Percentiles rank a stretch among this genome's conserved stretches.
Conservation (phyloP, 2,113 vertebrate genomes). For the Andinoacara biseriatus region DNA sequence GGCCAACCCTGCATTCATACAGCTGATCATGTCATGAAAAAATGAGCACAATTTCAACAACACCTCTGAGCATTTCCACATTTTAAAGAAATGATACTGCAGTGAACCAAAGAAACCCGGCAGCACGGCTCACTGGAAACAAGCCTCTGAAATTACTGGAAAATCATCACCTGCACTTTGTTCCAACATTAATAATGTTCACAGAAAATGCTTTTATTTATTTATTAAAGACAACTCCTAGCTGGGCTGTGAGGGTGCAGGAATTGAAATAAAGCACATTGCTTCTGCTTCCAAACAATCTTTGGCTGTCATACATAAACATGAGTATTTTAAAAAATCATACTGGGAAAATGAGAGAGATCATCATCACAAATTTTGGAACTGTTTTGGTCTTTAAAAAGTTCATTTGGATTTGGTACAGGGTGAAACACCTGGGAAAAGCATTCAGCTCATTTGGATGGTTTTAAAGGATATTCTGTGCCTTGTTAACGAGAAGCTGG, state of each 20-base stretch:
- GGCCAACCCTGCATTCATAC: no score
- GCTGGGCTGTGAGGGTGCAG: not conserved
- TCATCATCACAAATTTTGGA: not conserved
- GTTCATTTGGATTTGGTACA: not conserved
- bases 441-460: not conserved
- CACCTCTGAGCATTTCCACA: accelerated
- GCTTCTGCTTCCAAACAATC: not conserved
- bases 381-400: not conserved
- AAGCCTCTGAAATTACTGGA: no score
- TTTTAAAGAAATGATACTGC: not conserved
- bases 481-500: not conserved
- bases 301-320: no score
- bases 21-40: no score
- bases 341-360: accelerated
- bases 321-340: not conserved
- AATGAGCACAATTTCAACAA: no score
- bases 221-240: not conserved
- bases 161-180: not conserved
- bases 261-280: not conserved
- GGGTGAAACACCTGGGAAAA: not conserved
- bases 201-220: not conserved
- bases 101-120: not conserved
- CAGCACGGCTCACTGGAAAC: not conserved
- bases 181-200: not conserved
- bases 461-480: not conserved